These are phyloP conservation scores for Okamejei kenojei DNA, from an alignment of 2,797 vertebrate genomes.

Conservation along the genomic window DNA sequence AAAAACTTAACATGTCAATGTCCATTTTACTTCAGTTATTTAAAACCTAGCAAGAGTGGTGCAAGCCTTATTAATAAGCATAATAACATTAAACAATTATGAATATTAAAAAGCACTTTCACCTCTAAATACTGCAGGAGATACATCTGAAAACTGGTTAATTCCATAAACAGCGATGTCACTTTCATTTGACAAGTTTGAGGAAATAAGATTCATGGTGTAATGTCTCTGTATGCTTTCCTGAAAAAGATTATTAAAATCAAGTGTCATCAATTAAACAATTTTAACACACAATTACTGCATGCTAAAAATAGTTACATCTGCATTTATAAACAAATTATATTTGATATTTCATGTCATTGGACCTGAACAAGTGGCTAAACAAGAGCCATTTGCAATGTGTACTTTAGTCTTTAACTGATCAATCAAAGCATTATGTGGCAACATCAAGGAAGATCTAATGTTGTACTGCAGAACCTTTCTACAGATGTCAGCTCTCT, in stretches of 20 bases:
- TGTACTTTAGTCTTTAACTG: background rate
- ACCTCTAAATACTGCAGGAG: conserved; percentile 78
- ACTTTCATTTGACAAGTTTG: conserved; percentile 47
- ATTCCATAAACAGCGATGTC: conserved; percentile 68
- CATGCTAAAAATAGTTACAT: background rate
- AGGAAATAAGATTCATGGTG: conserved; percentile 60
- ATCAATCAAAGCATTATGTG: background rate
- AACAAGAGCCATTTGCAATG: background rate
- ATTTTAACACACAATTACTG: background rate
- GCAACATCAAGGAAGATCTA: background rate
- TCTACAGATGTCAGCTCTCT: too few species aligned
- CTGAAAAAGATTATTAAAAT: conserved; percentile 51
- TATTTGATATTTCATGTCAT: background rate
- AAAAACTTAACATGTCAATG: background rate
- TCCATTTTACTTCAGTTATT: background rate
- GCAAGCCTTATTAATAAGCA: background rate
- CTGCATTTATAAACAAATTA: background rate
- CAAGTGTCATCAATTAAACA: background rate
- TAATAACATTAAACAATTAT: background rate
- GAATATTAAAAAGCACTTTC: conserved; percentile 36
- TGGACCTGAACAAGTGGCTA: background rate
- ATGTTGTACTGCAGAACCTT: too few species aligned
- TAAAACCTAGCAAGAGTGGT: background rate
- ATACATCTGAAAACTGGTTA: conserved; percentile 79
- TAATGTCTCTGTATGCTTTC: conserved; percentile 61